Evolutionary conservation across 2,113 vertebrate genomes (phyloP).

Genomic region (Danionella cerebrum): DNA sequence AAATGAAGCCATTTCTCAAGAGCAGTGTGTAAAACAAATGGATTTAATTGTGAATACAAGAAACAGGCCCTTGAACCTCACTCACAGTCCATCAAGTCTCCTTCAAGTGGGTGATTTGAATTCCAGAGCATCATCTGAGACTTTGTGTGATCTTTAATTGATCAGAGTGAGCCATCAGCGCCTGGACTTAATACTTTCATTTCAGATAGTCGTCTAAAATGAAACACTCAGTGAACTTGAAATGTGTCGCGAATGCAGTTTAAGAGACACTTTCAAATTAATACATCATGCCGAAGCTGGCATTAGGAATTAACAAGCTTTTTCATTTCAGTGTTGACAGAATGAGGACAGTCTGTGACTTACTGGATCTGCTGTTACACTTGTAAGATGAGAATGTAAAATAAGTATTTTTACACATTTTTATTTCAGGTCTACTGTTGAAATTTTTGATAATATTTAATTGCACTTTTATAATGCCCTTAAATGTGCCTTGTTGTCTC

Average conservation of each 20-base stretch:
- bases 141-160: slow-evolving; percentile 15
- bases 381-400: too few relatives aligned
- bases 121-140: not conserved
- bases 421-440: not conserved
- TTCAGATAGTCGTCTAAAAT: not conserved
- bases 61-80: too few relatives aligned
- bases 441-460: not conserved
- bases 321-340: not conserved
- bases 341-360: not conserved
- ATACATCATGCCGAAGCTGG: not conserved
- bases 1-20: too few relatives aligned
- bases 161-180: slow-evolving; percentile 5
- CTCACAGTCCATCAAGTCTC: not conserved
- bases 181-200: slow-evolving; percentile 4
- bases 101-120: not conserved
- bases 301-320: not conserved
- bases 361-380: not conserved
- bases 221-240: slow-evolving; percentile 1
- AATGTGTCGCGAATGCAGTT: not conserved
- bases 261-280: not conserved
- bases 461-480: not conserved
- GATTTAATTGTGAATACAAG: too few relatives aligned
- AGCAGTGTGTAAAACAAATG: too few relatives aligned
- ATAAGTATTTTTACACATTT: not conserved
- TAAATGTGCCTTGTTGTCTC: too few relatives aligned